phyloP scores from a whole-genome alignment of 2,113 vertebrate species.

The Rhegmatorhina hoffmannsi region DNA sequence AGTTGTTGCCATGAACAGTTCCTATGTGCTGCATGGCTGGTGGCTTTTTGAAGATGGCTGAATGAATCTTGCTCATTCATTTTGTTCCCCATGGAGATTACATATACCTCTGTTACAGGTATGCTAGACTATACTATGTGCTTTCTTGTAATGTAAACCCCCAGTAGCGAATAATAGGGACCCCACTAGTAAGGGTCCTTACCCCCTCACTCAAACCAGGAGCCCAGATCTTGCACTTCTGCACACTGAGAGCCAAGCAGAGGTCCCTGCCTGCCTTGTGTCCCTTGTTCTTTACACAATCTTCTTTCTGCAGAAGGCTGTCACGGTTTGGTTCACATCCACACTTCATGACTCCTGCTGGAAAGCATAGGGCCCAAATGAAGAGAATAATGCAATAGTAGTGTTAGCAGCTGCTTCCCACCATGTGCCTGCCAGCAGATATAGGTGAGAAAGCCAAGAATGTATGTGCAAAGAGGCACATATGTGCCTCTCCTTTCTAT shows the following conservation, averaged over 20 bases:
- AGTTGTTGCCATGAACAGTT: not conserved
- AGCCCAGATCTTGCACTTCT: not conserved
- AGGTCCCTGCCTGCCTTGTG: not conserved
- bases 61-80: not conserved
- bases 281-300: not conserved
- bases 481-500: constrained; percentile 14
- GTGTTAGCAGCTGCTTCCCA: constrained; percentile 41
- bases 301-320: not conserved
- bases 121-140: not conserved
- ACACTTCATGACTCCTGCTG: not conserved
- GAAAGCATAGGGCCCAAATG: not conserved
- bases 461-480: not conserved
- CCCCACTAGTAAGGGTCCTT: not conserved
- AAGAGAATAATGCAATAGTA: constrained; percentile 3
- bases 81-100: not conserved
- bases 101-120: not conserved
- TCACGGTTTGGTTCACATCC: not conserved
- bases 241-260: not conserved
- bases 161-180: not conserved
- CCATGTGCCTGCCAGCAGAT: not conserved
- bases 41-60: not conserved
- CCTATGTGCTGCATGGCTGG: not conserved
- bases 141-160: not conserved
- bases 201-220: not conserved
- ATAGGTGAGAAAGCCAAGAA: constrained; percentile 19